A percentile compares a stretch with the other conserved stretches of the same genome.
phyloP scores from a whole-genome alignment of 2,888 invertebrate species.

The Bombylius discolor region DNA sequence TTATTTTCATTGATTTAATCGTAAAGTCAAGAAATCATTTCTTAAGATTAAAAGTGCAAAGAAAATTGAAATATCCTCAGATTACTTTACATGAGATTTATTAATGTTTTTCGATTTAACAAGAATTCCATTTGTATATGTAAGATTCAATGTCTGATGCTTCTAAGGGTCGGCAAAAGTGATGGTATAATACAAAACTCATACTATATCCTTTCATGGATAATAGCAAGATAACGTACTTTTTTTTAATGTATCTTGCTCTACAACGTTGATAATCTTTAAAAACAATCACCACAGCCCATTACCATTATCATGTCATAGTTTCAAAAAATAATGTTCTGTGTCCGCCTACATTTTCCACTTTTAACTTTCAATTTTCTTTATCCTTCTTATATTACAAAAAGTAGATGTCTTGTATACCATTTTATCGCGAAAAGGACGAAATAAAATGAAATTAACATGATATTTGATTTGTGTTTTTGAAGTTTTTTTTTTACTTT shows the following conservation, averaged over 20 bases:
- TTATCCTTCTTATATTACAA: background rate
- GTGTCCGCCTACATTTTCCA: background rate
- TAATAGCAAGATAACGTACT: too few species aligned
- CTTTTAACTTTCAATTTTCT: background rate
- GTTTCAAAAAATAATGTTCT: background rate
- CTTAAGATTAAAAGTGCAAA: conserved; percentile 13
- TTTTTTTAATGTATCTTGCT: too few species aligned
- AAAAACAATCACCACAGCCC: too few species aligned
- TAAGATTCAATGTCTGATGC: too few species aligned
- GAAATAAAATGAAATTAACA: conserved; percentile 12
- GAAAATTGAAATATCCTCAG: conserved; percentile 12
- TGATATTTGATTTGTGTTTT: conserved; percentile 15
- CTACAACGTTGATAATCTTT: too few species aligned
- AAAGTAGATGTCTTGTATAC: background rate
- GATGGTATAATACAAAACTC: too few species aligned
- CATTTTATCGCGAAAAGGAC: background rate
- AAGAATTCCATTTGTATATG: background rate
- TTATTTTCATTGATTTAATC: conserved; percentile 9
- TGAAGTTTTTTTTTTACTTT: conserved; percentile 7
- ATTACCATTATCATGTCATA: too few species aligned
- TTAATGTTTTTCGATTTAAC: conserved; percentile 13
- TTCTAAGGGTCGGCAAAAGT: too few species aligned
- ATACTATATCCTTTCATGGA: too few species aligned
- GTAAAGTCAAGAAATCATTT: conserved; percentile 14
- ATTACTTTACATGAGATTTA: conserved; percentile 14